A percentile compares a stretch with the other conserved stretches of the same genome.
These are phyloP conservation scores for Clitarchus hookeri DNA, from an alignment of 2,888 invertebrate genomes.

Conservation along the genomic window DNA sequence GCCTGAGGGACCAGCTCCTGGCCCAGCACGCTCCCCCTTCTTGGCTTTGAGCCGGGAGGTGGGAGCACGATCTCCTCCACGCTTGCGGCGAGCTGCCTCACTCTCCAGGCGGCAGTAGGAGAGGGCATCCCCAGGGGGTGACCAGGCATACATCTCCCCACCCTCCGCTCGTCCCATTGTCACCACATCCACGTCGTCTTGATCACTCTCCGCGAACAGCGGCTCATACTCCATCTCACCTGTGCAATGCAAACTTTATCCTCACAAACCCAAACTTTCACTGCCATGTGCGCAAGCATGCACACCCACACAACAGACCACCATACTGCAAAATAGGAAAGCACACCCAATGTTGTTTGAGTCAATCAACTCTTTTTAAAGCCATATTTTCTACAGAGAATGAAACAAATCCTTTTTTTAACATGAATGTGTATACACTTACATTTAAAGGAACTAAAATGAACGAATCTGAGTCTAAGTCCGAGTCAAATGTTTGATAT, in stretches of 20 bases:
- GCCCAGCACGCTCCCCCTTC: constrained; percentile 28
- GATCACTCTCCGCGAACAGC: constrained; percentile 67
- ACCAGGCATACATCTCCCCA: constrained; percentile 26
- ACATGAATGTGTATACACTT: too few species aligned
- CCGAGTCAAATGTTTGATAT: too few species aligned
- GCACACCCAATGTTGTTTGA: too few species aligned
- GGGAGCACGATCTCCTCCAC: constrained; percentile 38
- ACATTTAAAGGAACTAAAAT: too few species aligned
- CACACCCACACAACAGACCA: too few species aligned
- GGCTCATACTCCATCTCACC: constrained; percentile 69
- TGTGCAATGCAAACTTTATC: constrained; percentile 49
- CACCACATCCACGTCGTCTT: constrained; percentile 58
- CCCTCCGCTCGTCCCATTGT: constrained; percentile 36
- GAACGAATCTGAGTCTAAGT: too few species aligned
- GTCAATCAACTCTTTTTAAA: too few species aligned
- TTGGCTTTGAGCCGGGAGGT: constrained; percentile 40
- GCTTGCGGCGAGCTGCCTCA: constrained; percentile 40
- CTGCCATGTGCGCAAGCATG: too few species aligned
- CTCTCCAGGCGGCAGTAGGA: constrained; percentile 32
- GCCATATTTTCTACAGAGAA: too few species aligned
- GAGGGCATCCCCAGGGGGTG: constrained; percentile 22
- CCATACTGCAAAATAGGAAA: too few species aligned
- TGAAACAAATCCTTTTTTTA: too few species aligned
- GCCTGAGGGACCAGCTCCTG: not conserved
- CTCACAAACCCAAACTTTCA: too few species aligned